Conservation (phyloP, 2,797 vertebrate genomes). For the Iguana delicatissima region DNA sequence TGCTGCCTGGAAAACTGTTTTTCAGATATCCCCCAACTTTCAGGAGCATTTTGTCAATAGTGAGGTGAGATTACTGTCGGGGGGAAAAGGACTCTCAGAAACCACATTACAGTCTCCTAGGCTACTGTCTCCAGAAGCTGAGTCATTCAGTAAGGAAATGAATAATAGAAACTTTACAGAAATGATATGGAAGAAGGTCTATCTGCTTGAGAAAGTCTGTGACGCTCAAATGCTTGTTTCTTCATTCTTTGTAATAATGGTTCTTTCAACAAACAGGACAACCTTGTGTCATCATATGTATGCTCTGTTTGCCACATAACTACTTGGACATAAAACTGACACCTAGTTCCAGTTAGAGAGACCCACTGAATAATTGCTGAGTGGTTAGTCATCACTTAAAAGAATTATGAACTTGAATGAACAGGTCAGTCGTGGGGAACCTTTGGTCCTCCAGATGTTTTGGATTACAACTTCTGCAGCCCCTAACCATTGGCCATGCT, state of each 20-base stretch:
- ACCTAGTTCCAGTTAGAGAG: too few relatives aligned
- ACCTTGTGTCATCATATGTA: slow-evolving; percentile 33
- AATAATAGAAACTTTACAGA: slow-evolving; percentile 52
- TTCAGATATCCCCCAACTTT: background rate
- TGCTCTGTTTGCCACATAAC: slow-evolving; percentile 33
- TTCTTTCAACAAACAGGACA: slow-evolving; percentile 24
- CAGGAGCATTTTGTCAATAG: slow-evolving; percentile 6
- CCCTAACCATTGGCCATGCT: background rate
- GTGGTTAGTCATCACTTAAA: too few relatives aligned
- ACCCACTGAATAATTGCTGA: too few relatives aligned
- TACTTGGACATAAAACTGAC: too few relatives aligned
- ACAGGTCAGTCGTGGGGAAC: background rate
- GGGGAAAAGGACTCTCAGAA: background rate
- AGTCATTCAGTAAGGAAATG: slow-evolving; percentile 65
- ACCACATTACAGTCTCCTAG: background rate
- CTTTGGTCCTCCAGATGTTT: background rate
- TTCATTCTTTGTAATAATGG: slow-evolving; percentile 73
- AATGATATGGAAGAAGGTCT: slow-evolving; percentile 51
- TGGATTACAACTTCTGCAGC: background rate
- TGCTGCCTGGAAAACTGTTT: background rate
- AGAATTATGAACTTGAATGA: background rate
- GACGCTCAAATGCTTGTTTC: slow-evolving; percentile 69
- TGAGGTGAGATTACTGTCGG: background rate
- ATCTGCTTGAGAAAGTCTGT: slow-evolving; percentile 61
- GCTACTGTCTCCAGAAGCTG: slow-evolving; percentile 10